phyloP scores from a whole-genome alignment of 2,888 invertebrate genomes.

The Drymonia ruficornis region DNA sequence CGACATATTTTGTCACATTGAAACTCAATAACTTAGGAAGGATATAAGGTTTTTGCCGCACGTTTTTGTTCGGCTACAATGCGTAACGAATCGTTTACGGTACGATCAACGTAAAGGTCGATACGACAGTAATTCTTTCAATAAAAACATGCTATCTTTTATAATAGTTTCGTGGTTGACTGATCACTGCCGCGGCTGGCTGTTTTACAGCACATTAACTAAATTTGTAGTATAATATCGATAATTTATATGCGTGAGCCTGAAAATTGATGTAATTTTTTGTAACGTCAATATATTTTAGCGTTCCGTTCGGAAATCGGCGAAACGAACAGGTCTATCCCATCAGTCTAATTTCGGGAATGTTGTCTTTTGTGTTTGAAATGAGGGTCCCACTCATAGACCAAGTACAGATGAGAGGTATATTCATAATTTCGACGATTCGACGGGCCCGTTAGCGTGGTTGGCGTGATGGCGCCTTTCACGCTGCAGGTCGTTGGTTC shows the following conservation, averaged over 20 bases:
- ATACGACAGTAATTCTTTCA: constrained; percentile 21
- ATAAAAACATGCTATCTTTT: constrained; percentile 11
- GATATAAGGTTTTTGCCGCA: constrained; percentile 6
- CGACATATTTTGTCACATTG: constrained; percentile 3
- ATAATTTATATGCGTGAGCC: background rate
- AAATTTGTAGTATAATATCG: background rate
- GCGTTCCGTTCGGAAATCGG: too few species aligned
- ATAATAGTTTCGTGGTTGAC: background rate
- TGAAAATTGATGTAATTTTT: background rate
- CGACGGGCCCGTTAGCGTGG: too few species aligned
- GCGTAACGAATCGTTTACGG: constrained; percentile 22
- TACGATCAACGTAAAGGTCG: constrained; percentile 21
- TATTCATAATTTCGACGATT: too few species aligned
- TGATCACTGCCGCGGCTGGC: background rate
- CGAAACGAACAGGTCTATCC: too few species aligned
- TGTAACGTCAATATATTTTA: too few species aligned
- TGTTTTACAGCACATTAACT: background rate
- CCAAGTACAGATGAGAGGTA: too few species aligned
- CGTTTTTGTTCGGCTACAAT: constrained; percentile 6
- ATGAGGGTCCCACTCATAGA: too few species aligned
- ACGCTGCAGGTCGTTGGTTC: too few species aligned
- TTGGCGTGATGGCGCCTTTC: too few species aligned
- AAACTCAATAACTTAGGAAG: constrained; percentile 7
- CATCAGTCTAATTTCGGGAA: too few species aligned
- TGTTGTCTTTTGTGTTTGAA: too few species aligned